These are phyloP conservation scores for Palythoa caribaeorum DNA, from an alignment of 92 coral and sea anemone species.

Conservation along the genomic window DNA sequence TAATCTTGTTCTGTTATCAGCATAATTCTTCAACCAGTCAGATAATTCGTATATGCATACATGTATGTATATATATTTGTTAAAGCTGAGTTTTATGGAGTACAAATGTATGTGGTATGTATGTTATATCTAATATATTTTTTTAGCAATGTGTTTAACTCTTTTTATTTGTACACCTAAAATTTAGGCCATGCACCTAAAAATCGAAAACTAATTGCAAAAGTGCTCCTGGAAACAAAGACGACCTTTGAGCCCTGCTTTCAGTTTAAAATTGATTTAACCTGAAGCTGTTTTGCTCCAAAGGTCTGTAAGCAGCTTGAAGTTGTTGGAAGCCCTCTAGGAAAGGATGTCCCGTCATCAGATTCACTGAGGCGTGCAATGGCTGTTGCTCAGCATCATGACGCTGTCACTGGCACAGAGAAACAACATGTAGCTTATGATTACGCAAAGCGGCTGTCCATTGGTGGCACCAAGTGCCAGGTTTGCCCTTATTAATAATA, in stretches of 20 bases:
- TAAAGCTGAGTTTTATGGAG: no score
- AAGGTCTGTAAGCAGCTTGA: constrained; percentile 98
- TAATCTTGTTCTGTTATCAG: no score
- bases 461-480: constrained; percentile 93
- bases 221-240: no score
- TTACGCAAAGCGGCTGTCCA: constrained; percentile 93
- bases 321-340: constrained; percentile 68
- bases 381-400: constrained; percentile 99
- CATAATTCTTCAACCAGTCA: no score
- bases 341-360: constrained; percentile 55
- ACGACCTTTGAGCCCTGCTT: neutral
- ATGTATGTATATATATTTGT: no score
- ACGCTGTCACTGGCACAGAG: constrained; percentile 97
- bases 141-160: no score
- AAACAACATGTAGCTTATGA: constrained; percentile 98
- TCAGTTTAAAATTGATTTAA: neutral
- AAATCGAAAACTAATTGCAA: no score
- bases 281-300: neutral
- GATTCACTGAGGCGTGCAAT: constrained; percentile 86
- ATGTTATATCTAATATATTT: no score
- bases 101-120: no score
- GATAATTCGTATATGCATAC: no score
- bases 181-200: no score
- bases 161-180: no score
- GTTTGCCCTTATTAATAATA: constrained; percentile 41